phyloP scores from a whole-genome alignment of 2,888 invertebrate species.

The Vesta saturnalis region DNA sequence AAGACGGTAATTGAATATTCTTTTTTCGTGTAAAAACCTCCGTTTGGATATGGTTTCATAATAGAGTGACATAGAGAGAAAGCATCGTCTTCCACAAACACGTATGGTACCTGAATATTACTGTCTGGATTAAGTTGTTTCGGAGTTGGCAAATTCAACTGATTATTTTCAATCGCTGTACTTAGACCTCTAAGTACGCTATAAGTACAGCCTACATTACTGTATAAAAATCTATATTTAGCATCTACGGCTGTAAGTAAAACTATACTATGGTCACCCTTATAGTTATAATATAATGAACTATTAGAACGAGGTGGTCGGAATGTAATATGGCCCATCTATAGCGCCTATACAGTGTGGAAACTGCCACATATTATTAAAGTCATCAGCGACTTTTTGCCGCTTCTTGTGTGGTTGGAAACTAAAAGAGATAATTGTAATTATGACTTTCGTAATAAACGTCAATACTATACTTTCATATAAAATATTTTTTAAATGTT shows the following conservation, averaged over 20 bases:
- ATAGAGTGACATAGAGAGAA: no score
- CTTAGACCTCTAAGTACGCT: constrained; percentile 38
- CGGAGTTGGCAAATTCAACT: no score
- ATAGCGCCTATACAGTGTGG: no score
- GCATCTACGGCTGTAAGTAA: constrained; percentile 47
- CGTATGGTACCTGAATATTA: no score
- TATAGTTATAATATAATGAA: no score
- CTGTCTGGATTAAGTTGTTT: neutral
- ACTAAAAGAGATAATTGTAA: neutral
- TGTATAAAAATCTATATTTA: constrained; percentile 45
- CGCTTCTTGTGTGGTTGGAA: constrained; percentile 21
- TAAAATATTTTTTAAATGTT: neutral
- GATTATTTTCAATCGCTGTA: neutral
- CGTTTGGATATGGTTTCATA: neutral
- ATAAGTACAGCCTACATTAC: constrained; percentile 47
- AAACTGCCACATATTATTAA: no score
- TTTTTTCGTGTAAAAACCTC: neutral
- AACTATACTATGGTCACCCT: no score
- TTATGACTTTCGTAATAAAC: neutral
- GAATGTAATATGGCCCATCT: constrained; percentile 44
- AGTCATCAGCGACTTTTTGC: constrained; percentile 18
- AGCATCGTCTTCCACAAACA: neutral
- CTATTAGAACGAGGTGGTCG: constrained; percentile 40
- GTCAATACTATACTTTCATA: neutral
- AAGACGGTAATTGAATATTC: neutral